Base-by-base conservation (phyloP, 2,113 vertebrate genomes). In the Mustela nigripes region DNA sequence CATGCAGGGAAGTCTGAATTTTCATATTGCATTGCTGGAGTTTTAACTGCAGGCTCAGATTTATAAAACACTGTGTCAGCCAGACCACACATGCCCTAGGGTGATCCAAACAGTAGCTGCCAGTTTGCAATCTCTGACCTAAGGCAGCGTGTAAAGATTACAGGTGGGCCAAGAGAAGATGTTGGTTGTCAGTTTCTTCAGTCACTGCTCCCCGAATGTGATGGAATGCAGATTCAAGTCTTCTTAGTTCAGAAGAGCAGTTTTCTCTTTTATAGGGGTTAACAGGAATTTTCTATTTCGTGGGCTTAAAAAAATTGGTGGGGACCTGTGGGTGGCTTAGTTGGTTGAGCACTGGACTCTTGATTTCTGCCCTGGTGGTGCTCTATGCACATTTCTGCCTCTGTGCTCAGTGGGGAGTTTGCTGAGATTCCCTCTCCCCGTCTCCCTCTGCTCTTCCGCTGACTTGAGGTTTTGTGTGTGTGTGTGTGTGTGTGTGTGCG, bases 51-150 rank as follows among this genome's bases (percentile, higher is more conserved):
- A 69, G 16, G 12, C 31, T 84, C 87, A 2, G 45, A 3, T 89
- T 22, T 82, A 28, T 10, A 62, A 53, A 88, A 71, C 9, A 1
- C 50, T 1, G 1, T 7, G 16, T 48, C 45, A 14, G 31, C 1
- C n/a, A 9, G 82, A 21, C 4, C 33, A 33, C 45, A 58, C 10
- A 0, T 26, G 63, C 1, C 16, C 2, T 21, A 2, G 0, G 36
- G 36, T n/a, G 65, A 62, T 36, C 33, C 9, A 50, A 7, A 5
- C 26, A 16, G 45, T 0, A 18, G 60, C 65, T 26, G 48, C 24
- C 19, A 7, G 21, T 48, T 31, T 53, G 50, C 21, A 28, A 12
- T 18, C 80, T 82, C 42, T 12, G 50, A 56, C 26, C 50, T n/a
- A 69, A 19, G 86, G 33, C 3, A 7, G 36, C 21, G 12, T 1